phyloP scores from a whole-genome alignment of 2,888 invertebrate genomes.

The Euclidia mi region DNA sequence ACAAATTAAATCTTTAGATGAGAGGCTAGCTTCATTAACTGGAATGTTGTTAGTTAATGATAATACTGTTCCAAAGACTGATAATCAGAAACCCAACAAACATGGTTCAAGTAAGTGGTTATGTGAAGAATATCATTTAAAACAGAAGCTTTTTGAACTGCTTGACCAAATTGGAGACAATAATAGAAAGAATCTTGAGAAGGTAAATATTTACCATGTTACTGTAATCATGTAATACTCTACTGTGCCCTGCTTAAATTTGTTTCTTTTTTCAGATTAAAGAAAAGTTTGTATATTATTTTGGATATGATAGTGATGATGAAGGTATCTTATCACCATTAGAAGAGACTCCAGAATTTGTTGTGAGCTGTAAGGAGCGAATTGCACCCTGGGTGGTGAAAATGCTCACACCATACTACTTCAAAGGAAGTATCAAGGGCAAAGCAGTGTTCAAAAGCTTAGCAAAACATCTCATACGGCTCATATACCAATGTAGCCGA shows the following conservation, averaged over 20 bases:
- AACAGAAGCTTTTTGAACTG: constrained; percentile 75
- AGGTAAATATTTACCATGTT: constrained; percentile 59
- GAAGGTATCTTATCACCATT: constrained; percentile 87
- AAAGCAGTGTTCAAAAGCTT: constrained; percentile 91
- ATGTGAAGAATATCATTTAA: constrained; percentile 84
- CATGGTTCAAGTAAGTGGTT: constrained; percentile 77
- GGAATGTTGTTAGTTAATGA: constrained; percentile 68
- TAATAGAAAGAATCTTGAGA: constrained; percentile 75
- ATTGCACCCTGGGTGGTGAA: constrained; percentile 91
- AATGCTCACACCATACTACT: constrained; percentile 91
- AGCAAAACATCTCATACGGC: constrained; percentile 90
- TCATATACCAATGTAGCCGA: constrained; percentile 88
- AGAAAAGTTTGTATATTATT: constrained; percentile 77
- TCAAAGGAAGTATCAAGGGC: constrained; percentile 89
- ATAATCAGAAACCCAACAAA: constrained; percentile 56
- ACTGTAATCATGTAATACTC: too few relatives aligned
- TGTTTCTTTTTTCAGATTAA: constrained; percentile 76
- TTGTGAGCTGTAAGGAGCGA: constrained; percentile 88
- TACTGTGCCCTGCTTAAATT: background rate
- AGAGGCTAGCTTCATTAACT: constrained; percentile 73
- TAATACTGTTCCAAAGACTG: constrained; percentile 50
- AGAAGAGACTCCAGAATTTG: constrained; percentile 85
- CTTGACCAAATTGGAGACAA: constrained; percentile 81
- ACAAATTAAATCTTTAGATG: constrained; percentile 77
- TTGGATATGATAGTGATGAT: constrained; percentile 88